These are phyloP conservation scores for Neotoxoptera formosana DNA, from an alignment of 1,140 invertebrate genomes.

Conservation along the genomic window DNA sequence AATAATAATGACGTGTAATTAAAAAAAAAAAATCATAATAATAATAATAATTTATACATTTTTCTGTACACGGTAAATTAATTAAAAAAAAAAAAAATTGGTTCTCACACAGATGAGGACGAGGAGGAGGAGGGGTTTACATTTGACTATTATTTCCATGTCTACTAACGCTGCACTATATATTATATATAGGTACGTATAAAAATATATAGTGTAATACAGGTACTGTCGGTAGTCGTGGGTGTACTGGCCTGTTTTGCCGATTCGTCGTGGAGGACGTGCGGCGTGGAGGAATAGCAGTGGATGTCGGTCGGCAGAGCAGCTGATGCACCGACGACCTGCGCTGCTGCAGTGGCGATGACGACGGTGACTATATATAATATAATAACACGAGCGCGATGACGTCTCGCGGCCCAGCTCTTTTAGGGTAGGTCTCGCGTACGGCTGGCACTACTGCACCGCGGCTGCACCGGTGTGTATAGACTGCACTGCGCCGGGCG, in stretches of 20 bases:
- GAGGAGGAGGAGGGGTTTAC: neutral
- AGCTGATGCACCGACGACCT: too few species aligned
- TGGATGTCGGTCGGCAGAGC: neutral
- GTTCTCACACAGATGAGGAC: neutral
- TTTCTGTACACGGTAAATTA: neutral
- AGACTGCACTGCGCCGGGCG: neutral
- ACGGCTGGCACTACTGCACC: too few species aligned
- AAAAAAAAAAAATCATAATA: neutral
- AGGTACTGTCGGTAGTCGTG: neutral
- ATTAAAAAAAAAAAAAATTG: neutral
- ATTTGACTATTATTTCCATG: constrained; percentile 16
- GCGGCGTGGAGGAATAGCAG: neutral
- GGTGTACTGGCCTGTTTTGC: neutral
- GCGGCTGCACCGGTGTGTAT: too few species aligned
- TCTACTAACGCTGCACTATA: neutral
- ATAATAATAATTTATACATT: neutral
- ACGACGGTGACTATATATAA: too few species aligned
- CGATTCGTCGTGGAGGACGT: neutral
- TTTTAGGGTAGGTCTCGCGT: too few species aligned
- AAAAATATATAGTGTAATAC: neutral
- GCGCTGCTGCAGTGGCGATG: neutral
- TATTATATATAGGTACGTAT: neutral
- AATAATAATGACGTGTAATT: neutral
- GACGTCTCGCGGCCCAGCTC: too few species aligned
- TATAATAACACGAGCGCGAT: too few species aligned